These are phyloP conservation scores for Manis pentadactyla DNA, from an alignment of 2,797 vertebrate species.

Conservation along the genomic window DNA sequence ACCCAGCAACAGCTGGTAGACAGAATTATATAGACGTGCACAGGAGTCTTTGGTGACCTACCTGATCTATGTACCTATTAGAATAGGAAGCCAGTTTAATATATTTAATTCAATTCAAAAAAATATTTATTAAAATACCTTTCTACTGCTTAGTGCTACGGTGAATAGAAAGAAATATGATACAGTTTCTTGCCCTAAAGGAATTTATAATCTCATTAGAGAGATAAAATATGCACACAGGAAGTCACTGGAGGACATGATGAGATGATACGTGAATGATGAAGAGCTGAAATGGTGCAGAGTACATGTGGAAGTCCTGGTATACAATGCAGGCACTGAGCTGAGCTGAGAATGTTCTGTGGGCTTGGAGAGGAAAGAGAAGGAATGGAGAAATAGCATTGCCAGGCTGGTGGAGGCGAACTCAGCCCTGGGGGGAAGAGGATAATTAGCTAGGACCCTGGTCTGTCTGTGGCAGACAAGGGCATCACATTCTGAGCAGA, in stretches of 20 bases:
- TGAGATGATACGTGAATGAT: background rate
- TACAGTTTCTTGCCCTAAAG: background rate
- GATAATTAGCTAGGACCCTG: background rate
- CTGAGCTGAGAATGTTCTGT: background rate
- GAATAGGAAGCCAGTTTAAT: constrained; percentile 57
- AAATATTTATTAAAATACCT: constrained; percentile 52
- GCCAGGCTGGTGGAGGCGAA: background rate
- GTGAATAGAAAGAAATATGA: background rate
- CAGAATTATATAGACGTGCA: background rate
- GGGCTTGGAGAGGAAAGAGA: background rate
- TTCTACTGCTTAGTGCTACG: background rate
- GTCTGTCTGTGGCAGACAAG: background rate
- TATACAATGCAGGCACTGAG: background rate
- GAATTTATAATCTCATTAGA: background rate
- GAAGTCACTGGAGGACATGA: background rate
- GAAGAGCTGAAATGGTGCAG: background rate
- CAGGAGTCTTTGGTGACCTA: constrained; percentile 52
- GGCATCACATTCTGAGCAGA: background rate
- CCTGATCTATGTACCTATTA: constrained; percentile 60
- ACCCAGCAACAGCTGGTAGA: constrained; percentile 11
- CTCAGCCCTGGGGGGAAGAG: background rate
- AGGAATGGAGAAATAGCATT: background rate
- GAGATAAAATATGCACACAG: background rate
- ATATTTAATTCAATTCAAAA: constrained; percentile 57
- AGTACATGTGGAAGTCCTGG: background rate